Base-by-base conservation (phyloP, 1,140 invertebrate species). In the Megalonaias nervosa region DNA sequence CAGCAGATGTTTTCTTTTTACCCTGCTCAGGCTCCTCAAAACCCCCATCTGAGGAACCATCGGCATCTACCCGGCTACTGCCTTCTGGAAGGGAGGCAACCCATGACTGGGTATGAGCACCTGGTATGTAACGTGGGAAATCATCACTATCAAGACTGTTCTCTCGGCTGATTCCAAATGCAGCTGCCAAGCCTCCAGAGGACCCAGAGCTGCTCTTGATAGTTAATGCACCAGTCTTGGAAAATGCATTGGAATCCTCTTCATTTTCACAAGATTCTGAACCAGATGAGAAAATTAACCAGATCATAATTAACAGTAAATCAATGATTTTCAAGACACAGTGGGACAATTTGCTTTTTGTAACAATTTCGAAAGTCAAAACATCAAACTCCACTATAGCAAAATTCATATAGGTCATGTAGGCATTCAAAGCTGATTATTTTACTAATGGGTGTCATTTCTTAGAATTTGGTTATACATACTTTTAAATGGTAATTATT, bases 131-230 rank as follows among this genome's bases (percentile, higher is more conserved):
- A 11, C 38, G 38, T 19, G 79, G 81, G 62, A 81, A 85, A 23
- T 86, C 85, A 72, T 88, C 85, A 79, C 86, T 88, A 69, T 88
- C 87, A 6, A 82, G 55, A 74, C 86, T 87, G 65, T 85, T 85
- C n/a, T 87, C 82, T 17, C 84, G 80, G 74, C 83, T 84, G 19
- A 88, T 81, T 23, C 87, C 86, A 21, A 90, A 77, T 1, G 89
- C 89, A 19, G 86, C 86, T 6, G 87, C 84, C 14, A 90, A 75
- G 12, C 88, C 88, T 6, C 88, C 88, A 82, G 88, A 89, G 11
- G 89, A 90, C 19, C 87, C 84, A 26, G 89, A 90, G 59, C 86
- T 88, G 71, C 88, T 89, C 66, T 87, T 89, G 64, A 90, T 90
- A 5, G 89, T 90, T 31, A 90, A 81, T 15, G 88, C 89, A 57